Conservation (phyloP, 2,113 vertebrate species). For the Phainopepla nitens region DNA sequence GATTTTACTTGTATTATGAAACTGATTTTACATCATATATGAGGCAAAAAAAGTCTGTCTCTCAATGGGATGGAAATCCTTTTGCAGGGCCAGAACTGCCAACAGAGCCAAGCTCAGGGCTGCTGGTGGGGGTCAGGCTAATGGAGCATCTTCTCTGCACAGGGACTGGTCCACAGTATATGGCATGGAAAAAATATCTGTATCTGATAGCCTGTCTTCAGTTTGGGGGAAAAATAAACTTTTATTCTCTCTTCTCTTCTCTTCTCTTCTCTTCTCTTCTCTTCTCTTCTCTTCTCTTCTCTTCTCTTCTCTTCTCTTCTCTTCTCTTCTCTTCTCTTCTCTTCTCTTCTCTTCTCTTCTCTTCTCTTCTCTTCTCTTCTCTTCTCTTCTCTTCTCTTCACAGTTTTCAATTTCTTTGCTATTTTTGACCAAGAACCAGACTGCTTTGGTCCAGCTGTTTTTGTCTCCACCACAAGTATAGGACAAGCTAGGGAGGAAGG, state of each 20-base stretch:
- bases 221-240: background rate
- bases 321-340: background rate
- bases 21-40: slow-evolving; percentile 63
- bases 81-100: background rate
- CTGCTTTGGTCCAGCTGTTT: background rate
- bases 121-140: background rate
- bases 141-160: background rate
- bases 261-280: background rate
- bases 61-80: slow-evolving; percentile 40
- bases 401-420: background rate
- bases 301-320: background rate
- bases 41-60: slow-evolving; percentile 15
- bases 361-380: background rate
- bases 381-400: background rate
- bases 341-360: background rate
- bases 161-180: background rate
- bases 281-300: background rate
- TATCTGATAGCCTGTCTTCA: background rate
- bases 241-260: background rate
- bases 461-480: background rate
- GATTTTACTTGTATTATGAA: slow-evolving; percentile 71
- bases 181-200: background rate
- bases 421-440: background rate
- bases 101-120: background rate
- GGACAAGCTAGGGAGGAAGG: background rate